Base-by-base conservation (phyloP, 1,140 invertebrate species). In the Drosophila lacertosa region DNA sequence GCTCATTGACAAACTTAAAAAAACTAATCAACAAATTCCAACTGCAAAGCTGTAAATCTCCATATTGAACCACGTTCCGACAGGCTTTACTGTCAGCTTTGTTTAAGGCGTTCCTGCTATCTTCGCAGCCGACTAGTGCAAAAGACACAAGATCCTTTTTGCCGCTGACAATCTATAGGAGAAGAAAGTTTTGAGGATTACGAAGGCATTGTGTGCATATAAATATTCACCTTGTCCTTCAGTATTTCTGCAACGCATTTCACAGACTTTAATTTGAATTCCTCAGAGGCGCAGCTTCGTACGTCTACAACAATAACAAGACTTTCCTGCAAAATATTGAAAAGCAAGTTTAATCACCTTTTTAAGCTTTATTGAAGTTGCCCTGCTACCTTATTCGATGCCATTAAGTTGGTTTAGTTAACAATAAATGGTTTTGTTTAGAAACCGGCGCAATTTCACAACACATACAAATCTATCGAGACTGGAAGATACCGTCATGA, bases 141-240 rank as follows among this genome's bases (percentile, higher is more conserved):
- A 91, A 89, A 1, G 89, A 78, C 2, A 90, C 59, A n/a, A 64
- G 55, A 42, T 91, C 89, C 42, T 90, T 89, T 18, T 64, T 90
- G 29, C 53, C 74, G 22, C 76, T 44, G 10, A 89, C 88, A 33
- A 91, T 89, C 89, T 90, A 24, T 2, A 11, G 20, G 42, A 2
- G 0, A 26, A 9, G 4, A 9, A 20, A 5, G 3, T 39, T 20
- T 10, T 7, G 11, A 20, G 20, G 5, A 15, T 37, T 22, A 42
- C 10, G n/a, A 60, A 48, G 16, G 10, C 7, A 24, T 9, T 18
- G 20, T 1, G 29, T 39, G 1, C 11, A 18, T 29, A 0, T 6
- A 32, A 5, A 6, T 15, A n/a, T 32, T 10, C 42, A 89, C 86
- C 48, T 89, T 89, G 11, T 81, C 81, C 48, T 89, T 89, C 0